Evolutionary conservation across 2,113 vertebrate species (phyloP), one percentile per base, ranked within the genome.

Genomic region (Lipophrys pholis): DNA sequence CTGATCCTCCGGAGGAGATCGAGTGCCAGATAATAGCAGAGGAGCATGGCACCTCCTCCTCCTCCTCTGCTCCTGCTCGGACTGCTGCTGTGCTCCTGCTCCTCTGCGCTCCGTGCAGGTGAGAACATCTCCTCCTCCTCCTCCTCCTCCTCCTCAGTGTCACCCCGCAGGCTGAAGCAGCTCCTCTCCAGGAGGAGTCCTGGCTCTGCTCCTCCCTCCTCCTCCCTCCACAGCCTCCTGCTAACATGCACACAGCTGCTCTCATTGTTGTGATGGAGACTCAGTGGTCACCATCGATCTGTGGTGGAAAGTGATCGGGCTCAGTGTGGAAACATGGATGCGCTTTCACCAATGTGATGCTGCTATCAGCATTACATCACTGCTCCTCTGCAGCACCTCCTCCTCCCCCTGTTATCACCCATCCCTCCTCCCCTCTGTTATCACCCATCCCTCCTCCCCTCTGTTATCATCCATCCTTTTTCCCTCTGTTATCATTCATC

Each of bases 341-440:
- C 86, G 82, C 71, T 77, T 73, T 83, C 83, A 78, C 81, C 82
- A 87, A 77, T 60, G 72, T 83, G 86, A 86, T 87, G 88, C 88
- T 77, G 84, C 76, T 87, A 85, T 90, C 85, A 84, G 90, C 87
- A 90, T 90, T 87, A 91, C 87, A 86, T 91, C 90, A 91, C 85
- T 85, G 85, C 81, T 76, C 68, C 76, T 76, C 82, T 86, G 86
- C 84, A 90, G 82, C 52, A 75, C 43, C 9, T 51, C 9, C 42
- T 5, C 58, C 11, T 36, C 6, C 12, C 11, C 56, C 6, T 59
- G 38, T 5, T 7, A 17, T 7, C n/a, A 3, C 6, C 30, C 10
- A 17, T 7, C n/a, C 11, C n/a, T 1, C 10, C 21, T 41, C 60
- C 17, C 12, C 8, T 57, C 6, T 59, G 38, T 5, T 7, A 17